A percentile compares a stretch with the other conserved stretches of the same genome.
phyloP scores from a whole-genome alignment of 2,888 invertebrate species.

The Pelosia muscerda region DNA sequence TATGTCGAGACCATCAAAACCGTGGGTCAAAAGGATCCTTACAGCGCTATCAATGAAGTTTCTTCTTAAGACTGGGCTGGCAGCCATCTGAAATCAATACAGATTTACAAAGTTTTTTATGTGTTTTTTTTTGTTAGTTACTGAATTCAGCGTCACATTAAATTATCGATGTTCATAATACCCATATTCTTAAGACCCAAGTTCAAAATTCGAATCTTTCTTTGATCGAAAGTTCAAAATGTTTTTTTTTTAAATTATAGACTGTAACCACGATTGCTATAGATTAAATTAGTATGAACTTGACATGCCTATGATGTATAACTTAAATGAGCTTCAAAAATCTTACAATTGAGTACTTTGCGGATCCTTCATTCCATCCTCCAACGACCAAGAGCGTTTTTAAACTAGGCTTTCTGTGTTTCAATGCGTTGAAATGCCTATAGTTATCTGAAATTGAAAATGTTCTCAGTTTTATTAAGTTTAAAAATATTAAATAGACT shows the following conservation, averaged over 20 bases:
- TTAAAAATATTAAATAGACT: not conserved
- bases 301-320: no score
- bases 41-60: constrained; percentile 87
- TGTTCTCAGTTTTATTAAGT: not conserved
- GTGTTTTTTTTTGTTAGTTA: no score
- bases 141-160: no score
- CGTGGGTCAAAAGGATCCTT: constrained; percentile 82
- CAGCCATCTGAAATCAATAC: constrained; percentile 68
- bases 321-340: no score
- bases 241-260: no score
- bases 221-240: no score
- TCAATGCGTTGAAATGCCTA: constrained; percentile 84
- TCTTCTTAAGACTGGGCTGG: constrained; percentile 71
- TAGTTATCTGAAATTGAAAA: constrained; percentile 76
- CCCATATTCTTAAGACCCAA: no score
- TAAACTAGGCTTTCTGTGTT: constrained; percentile 78
- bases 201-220: no score
- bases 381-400: constrained; percentile 90
- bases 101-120: no score
- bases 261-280: no score
- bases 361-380: constrained; percentile 90
- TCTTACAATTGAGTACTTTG: constrained; percentile 86
- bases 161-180: no score
- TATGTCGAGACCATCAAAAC: constrained; percentile 90
- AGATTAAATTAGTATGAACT: no score